Base-by-base conservation (phyloP, 2,113 vertebrate genomes). In the Atherinomorus stipes region DNA sequence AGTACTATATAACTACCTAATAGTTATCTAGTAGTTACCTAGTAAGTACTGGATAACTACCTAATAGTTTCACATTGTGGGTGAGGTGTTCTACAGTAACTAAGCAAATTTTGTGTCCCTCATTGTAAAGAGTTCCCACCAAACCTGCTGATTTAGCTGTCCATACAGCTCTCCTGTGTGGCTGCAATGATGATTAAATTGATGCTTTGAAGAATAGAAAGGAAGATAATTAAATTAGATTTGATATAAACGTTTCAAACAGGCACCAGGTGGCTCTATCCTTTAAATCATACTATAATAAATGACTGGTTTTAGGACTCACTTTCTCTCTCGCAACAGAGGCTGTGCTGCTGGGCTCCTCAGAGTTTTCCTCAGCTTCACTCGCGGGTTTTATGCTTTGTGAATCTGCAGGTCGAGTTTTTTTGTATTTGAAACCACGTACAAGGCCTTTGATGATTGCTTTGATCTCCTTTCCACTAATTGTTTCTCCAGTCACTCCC, bases 401-500 rank as follows among this genome's bases (percentile, higher is more conserved):
- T 26, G 40, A 23, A 44, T 65, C 56, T 26, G 21, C 47, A 52
- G 19, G 67, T 77, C 4, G 4, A 28, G 4, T 10, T 21, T 49
- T 62, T 77, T 65, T 78, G 70, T 37, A 50, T 67, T 59, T 62
- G 61, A 2, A 71, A 51, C 23, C 57, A 54, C 26, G 1, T 13
- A 11, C 69, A 25, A 50, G 40, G 31, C 42, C 69, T 85, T 64
- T 70, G 50, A 74, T 53, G 64, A 21, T 31, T 2, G 12, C 40
- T 85, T 80, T 85, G 61, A 81, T 74, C 71, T 50, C 22, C 15
- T 3, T 25, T 37, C 21, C 45, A 9, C 60, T 59, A 74, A 77
- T 80, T 66, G 60, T 81, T 82, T 60, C 47, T 59, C 49, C 45
- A 26, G 42, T 64, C 22, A 0, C 38, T 54, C 62, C 54, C 54